Base-by-base conservation (phyloP, 1,140 invertebrate species). In the Drosophila orosa region DNA sequence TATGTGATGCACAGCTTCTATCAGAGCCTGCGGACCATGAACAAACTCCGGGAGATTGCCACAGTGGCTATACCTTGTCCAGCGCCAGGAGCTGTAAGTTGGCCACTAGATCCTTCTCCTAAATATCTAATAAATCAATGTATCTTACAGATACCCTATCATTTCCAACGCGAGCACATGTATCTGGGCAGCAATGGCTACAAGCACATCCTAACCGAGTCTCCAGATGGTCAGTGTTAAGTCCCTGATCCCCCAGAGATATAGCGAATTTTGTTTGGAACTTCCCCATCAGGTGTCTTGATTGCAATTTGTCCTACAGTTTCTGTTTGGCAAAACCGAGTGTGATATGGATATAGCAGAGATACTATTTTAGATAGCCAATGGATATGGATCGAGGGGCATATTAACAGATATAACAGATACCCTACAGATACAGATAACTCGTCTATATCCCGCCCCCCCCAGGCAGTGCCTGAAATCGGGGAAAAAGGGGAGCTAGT, bases 141-240 rank as follows among this genome's bases (percentile, higher is more conserved):
- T 19, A 12, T 39, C 13, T 27, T 0, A 1, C 33, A 91, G 91
- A 77, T 92, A 44, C 91, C 91, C 25, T 92, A 90, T 56, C 91
- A 92, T 45, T 92, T 86, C 50, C 78, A 90, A 22, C 72, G 85
- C 9, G 91, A 92, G 61, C 90, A 92, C 54, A 92, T 92, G 91
- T 91, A 92, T 47, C 35, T 92, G 42, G 91, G 91, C 56, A 92
- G 91, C 63, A 91, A 91, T 76, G 91, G 91, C 2, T 92, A 92
- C 24, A 92, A 92, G 44, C 91, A 92, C 58, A 91, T 92, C 33
- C 71, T 92, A 19, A 86, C 90, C 55, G 91, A 92, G 9, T 89
- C 87, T 4, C 90, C 90, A 2, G 90, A 91, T 77, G 90, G 90
- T 57, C 82, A 86, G 58, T 90, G 90, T 47, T 91, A 50, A 54